Evolutionary conservation across 2,113 vertebrate genomes (phyloP).

Genomic region (Ictalurus punctatus): DNA sequence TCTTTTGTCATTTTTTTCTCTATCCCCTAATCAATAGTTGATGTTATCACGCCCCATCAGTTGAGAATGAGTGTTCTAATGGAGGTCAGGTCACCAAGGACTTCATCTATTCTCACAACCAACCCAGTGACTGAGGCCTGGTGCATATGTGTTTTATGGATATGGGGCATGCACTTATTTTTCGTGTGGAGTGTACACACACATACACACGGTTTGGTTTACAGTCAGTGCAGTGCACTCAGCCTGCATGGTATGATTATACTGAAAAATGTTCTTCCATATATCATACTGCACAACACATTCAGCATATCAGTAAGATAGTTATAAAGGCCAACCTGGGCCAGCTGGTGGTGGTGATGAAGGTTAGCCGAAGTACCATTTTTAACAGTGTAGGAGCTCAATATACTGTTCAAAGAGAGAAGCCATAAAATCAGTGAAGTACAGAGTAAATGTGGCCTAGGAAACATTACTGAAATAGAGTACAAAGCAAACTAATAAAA

Average conservation of each 20-base stretch:
- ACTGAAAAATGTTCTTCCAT: conserved; percentile 46
- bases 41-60: conserved; percentile 55
- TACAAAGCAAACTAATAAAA: conserved; percentile 52
- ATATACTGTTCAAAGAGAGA: conserved; percentile 41
- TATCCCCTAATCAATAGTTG: conserved; percentile 51
- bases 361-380: conserved; percentile 36
- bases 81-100: conserved; percentile 49
- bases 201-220: conserved; percentile 33
- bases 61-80: conserved; percentile 51
- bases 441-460: conserved; percentile 38
- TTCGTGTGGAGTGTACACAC: background rate
- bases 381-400: conserved; percentile 41
- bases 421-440: conserved; percentile 53
- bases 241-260: conserved; percentile 45
- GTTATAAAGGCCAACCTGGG: conserved; percentile 50
- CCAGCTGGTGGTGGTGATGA: conserved; percentile 35
- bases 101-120: conserved; percentile 47
- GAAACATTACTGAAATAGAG: conserved; percentile 50
- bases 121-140: conserved; percentile 16
- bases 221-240: conserved; percentile 37
- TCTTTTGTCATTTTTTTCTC: conserved; percentile 11
- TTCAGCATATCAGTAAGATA: conserved; percentile 47
- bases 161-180: conserved; percentile 12
- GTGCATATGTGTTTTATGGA: conserved; percentile 34
- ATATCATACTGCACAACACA: conserved; percentile 35